Base-by-base conservation (phyloP, 2,113 vertebrate genomes). In the Puntigrus tetrazona region DNA sequence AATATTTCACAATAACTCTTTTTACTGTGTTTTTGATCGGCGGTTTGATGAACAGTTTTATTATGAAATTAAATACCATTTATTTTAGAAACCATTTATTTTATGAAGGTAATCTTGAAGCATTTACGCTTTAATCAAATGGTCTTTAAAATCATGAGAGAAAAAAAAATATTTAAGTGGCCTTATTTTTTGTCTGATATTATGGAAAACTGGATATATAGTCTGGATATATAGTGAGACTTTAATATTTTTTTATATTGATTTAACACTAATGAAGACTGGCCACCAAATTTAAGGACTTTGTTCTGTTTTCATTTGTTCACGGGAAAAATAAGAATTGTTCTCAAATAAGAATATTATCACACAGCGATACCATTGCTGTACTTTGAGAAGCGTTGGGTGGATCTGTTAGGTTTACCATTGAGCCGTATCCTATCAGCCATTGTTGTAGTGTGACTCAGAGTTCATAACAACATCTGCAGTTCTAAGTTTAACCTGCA, bases 361-460 rank as follows among this genome's bases (percentile, higher is more conserved):
- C n/a, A 29, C 55, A 57, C 50, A 52, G 34, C 22, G 34, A 57
- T 29, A 9, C 1, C 31, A 13, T 38, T 4, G 27, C 45, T 50
- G 73, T 45, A 29, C 41, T 74, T 78, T 78, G 50, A 59, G 13
- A 38, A 41, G 47, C 11, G 14, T 14, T 78, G 76, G 76, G 76
- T 41, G 52, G 31, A 11, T 38, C 59, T 34, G 47, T 34, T 57
- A 78, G 50, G 31, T 36, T 77, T 25, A 36, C 69, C 22, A 77
- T 61, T 38, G 22, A 27, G 52, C n/a, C 52, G 20, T 59, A 16
- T 78, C 76, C 52, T 61, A 27, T 78, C 20, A 78, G n/a, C 4
- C 57, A 43, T 43, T 79, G 36, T 78, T 73, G 22, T 25, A 4
- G 38, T 27, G 38, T 73, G 55, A 79, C 34, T 79, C 36, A 43